A percentile compares a stretch with the other conserved stretches of the same genome.
These are phyloP conservation scores for Odontothrips loti DNA, from an alignment of 2,888 invertebrate species.

Conservation along the genomic window DNA sequence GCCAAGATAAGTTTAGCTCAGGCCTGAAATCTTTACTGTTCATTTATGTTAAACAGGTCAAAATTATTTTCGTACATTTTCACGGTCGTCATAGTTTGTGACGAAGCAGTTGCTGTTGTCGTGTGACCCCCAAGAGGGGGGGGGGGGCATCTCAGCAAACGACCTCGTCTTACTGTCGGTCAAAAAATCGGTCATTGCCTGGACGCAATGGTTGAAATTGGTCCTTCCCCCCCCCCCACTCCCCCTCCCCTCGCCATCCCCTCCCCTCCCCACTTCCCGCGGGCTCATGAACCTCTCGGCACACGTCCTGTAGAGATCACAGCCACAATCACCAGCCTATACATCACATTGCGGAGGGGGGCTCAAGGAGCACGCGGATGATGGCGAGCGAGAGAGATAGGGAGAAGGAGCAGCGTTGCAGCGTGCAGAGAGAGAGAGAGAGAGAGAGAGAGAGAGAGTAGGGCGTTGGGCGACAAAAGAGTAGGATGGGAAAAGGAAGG, in stretches of 20 bases:
- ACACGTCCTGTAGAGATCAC: neutral
- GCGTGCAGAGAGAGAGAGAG: neutral
- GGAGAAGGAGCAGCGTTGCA: too few relatives aligned
- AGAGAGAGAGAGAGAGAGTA: neutral
- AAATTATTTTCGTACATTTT: too few relatives aligned
- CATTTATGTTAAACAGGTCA: too few relatives aligned
- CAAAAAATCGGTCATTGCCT: too few relatives aligned
- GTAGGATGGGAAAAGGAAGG: neutral
- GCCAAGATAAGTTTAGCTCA: too few relatives aligned
- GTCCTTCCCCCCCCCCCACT: neutral
- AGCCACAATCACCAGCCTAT: slow-evolving; percentile 18
- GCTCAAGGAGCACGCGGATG: too few relatives aligned
- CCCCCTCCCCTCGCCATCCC: neutral
- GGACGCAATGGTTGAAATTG: neutral
- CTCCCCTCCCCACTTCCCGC: neutral
- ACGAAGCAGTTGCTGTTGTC: too few relatives aligned
- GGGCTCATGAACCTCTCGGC: slow-evolving; percentile 12
- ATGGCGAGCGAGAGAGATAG: neutral
- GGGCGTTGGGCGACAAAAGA: neutral
- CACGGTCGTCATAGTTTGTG: too few relatives aligned
- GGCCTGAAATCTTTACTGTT: too few relatives aligned
- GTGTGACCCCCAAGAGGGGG: too few relatives aligned
- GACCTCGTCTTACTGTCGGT: too few relatives aligned
- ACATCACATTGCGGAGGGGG: neutral
- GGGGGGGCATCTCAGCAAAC: too few relatives aligned